Evolutionary conservation across 2,113 vertebrate genomes (phyloP), one percentile per base, ranked within the genome.

Genomic region (Spea bombifrons): DNA sequence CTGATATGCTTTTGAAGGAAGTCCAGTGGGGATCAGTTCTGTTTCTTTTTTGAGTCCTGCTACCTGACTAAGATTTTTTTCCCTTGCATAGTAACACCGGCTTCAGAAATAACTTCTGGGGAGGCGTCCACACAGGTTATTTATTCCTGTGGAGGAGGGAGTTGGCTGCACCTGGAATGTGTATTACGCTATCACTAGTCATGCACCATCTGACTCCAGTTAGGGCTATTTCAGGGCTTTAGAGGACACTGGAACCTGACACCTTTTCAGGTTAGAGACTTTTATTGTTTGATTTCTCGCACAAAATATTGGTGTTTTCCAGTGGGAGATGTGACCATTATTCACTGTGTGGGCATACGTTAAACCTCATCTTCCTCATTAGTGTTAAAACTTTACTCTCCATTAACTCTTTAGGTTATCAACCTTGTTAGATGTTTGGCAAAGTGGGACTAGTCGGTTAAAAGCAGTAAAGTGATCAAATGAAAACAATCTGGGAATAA

Each of bases 21-120:
- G 52, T 66, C 66, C 66, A 77, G 47, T 44, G 30, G 13, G 44
- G 55, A 63, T 70, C 67, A 71, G 45, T 46, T 71, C 30, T 30
- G 3, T 70, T 49, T 63, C 67, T 78, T 70, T 69, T 76, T 57
- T 59, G 53, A 57, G 65, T 70, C 17, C 61, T 49, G 53, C 69
- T 76, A 76, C 75, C 75, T 49, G 75, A 70, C 75, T 61, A 49
- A 52, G 66, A 71, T n/a, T 52, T 67, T 52, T 75, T 66, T 65
- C 8, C 65, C 64, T 46, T 63, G 46, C 55, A 59, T 63, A 17
- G 67, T 70, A 77, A 50, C 46, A 16, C 12, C 16, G 8, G 30
- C 15, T 49, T 68, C 44, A 69, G 67, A 70, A 76, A 69, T 68
- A 76, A 59, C 75, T 61, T 17, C 43, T 50, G 53, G 44, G 47